A percentile compares a stretch with the other conserved stretches of the same genome.
phyloP scores from a whole-genome alignment of 37 sponge, comb jelly and placozoan species.

The Chondrilla cf. caribensis region DNA sequence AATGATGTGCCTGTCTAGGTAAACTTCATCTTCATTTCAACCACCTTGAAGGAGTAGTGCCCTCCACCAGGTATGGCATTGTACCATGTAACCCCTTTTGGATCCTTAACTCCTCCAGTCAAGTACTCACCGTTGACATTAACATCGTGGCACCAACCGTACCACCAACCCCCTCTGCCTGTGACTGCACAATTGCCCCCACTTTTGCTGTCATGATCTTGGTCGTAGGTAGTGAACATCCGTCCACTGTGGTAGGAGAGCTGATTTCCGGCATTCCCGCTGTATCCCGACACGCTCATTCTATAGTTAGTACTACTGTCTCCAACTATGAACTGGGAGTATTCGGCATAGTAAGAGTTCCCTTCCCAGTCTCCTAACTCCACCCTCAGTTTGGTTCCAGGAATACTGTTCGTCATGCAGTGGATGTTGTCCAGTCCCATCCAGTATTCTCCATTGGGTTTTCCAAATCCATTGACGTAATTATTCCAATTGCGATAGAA shows the following conservation, averaged over 20 bases:
- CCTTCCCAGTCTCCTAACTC: background rate
- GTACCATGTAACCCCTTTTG: no score
- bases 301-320: background rate
- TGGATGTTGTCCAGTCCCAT: constrained; percentile 1
- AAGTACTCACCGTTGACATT: no score
- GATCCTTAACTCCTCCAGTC: no score
- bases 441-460: constrained; percentile 1
- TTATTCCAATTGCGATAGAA: constrained; percentile 19
- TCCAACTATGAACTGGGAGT: constrained; percentile 19
- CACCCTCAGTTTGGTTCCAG: constrained; percentile 8
- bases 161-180: no score
- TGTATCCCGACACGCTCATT: constrained; percentile 22
- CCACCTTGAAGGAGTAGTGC: no score
- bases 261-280: background rate
- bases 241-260: background rate
- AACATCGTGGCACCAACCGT: no score
- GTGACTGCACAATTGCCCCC: no score
- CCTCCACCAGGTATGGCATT: no score
- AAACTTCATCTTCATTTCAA: no score
- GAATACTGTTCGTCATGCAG: constrained; percentile 10
- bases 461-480: constrained; percentile 11
- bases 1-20: no score
- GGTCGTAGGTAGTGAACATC: constrained; percentile 9
- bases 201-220: background rate
- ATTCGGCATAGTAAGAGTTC: background rate